phyloP scores from a whole-genome alignment of 2,113 vertebrate species.

The Poecile atricapillus region DNA sequence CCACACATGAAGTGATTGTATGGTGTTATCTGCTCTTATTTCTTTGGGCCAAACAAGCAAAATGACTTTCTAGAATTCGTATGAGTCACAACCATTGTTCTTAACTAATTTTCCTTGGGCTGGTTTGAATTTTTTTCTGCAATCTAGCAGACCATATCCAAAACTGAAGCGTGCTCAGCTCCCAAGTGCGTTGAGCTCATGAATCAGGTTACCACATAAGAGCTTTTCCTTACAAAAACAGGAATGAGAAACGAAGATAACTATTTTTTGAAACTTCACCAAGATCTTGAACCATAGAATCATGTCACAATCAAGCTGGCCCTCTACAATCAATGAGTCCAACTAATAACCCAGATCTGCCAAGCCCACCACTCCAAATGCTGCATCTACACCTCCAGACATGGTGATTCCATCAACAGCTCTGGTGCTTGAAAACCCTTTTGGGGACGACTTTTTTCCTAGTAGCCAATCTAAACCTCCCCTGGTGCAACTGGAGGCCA shows the following conservation, averaged over 20 bases:
- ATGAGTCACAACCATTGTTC: not conserved
- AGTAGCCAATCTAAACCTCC: not conserved
- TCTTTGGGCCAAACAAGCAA: not conserved
- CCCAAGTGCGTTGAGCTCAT: not conserved
- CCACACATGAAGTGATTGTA: rapidly evolving
- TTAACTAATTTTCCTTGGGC: not conserved
- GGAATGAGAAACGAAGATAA: not conserved
- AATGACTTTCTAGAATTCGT: not conserved
- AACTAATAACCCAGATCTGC: not conserved
- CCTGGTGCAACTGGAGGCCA: not conserved
- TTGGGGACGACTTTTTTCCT: not conserved
- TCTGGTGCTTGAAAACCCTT: not conserved
- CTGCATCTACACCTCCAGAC: not conserved
- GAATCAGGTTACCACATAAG: not conserved
- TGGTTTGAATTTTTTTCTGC: not conserved
- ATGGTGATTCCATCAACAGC: not conserved
- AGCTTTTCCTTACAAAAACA: not conserved
- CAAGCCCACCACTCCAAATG: not conserved
- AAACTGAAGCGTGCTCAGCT: not conserved
- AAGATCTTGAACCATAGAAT: not conserved
- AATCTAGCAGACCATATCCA: rapidly evolving
- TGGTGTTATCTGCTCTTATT: not conserved
- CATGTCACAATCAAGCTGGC: not conserved
- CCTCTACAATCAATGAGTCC: not conserved
- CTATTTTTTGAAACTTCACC: not conserved